Evolutionary conservation across 2,888 invertebrate genomes (phyloP).

Genomic region (Drosophila affinis): DNA sequence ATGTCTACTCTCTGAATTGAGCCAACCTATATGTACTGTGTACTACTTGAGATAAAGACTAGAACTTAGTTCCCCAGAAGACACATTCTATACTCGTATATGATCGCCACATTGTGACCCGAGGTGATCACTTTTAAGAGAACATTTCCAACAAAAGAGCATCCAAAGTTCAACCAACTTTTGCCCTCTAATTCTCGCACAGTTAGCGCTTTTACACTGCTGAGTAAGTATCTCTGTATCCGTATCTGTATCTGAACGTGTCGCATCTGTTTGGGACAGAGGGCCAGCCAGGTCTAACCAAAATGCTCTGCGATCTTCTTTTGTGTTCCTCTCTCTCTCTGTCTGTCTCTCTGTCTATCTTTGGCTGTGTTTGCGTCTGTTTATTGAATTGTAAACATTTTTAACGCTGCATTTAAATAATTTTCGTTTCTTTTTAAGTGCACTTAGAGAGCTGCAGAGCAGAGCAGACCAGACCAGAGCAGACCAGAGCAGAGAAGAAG

Average conservation of each 20-base stretch:
- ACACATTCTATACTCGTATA: no score
- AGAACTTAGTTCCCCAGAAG: no score
- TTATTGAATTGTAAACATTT: conserved; percentile 80
- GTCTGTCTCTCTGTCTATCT: background rate
- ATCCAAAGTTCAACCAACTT: conserved; percentile 14
- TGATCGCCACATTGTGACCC: no score
- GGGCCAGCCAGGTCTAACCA: conserved; percentile 21
- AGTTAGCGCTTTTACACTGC: conserved; percentile 19
- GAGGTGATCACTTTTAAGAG: no score
- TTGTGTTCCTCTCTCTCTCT: conserved; percentile 36
- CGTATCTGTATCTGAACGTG: conserved; percentile 35
- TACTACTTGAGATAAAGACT: no score
- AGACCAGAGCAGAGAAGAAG: no score
- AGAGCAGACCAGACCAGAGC: no score
- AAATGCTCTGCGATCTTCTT: conserved; percentile 29
- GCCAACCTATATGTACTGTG: no score
- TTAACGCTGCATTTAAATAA: conserved; percentile 80
- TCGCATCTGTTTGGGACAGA: conserved; percentile 28
- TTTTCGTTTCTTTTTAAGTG: conserved; percentile 48
- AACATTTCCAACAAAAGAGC: background rate
- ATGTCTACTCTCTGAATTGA: no score
- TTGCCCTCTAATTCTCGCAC: conserved; percentile 13
- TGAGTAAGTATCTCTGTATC: conserved; percentile 11
- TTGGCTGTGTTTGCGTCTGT: conserved; percentile 49
- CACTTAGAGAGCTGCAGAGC: conserved; percentile 14